These are phyloP conservation scores for Mus pahari DNA, from an alignment of 2,113 vertebrate species.

Conservation along the genomic window DNA sequence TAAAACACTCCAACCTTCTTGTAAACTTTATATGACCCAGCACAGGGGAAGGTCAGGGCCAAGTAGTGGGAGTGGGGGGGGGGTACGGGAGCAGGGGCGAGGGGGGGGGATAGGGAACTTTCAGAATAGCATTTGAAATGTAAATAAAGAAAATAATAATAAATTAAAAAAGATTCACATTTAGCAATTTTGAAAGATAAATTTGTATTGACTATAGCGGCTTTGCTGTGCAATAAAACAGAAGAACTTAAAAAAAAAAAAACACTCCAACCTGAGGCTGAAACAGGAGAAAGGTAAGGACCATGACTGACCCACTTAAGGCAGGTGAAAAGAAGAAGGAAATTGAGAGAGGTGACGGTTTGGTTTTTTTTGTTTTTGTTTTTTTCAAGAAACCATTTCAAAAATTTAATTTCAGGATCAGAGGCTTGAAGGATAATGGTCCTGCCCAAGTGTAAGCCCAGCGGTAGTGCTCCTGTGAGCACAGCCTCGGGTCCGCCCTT, in stretches of 20 bases:
- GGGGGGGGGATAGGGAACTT: too few species aligned
- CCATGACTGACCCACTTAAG: background rate
- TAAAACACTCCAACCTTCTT: background rate
- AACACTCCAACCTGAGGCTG: background rate
- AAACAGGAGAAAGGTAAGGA: background rate
- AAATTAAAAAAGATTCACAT: too few species aligned
- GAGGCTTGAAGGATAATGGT: background rate
- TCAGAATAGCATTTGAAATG: too few species aligned
- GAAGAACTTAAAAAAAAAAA: too few species aligned
- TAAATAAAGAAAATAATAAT: too few species aligned
- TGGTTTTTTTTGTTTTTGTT: background rate
- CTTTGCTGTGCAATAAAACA: too few species aligned
- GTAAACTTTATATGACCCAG: too few species aligned
- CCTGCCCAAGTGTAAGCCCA: background rate
- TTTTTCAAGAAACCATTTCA: background rate
- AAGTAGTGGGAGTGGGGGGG: too few species aligned
- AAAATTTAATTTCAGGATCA: slow-evolving; percentile 29
- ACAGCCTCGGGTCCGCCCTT: background rate
- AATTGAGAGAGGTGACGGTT: background rate
- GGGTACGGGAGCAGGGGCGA: too few species aligned
- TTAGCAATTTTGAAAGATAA: too few species aligned
- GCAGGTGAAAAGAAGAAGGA: background rate
- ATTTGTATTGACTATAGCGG: too few species aligned
- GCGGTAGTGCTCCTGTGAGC: background rate
- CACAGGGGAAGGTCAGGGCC: too few species aligned